Evolutionary conservation across 92 coral and sea anemone genomes (phyloP).

Genomic region (Porites lobata): DNA sequence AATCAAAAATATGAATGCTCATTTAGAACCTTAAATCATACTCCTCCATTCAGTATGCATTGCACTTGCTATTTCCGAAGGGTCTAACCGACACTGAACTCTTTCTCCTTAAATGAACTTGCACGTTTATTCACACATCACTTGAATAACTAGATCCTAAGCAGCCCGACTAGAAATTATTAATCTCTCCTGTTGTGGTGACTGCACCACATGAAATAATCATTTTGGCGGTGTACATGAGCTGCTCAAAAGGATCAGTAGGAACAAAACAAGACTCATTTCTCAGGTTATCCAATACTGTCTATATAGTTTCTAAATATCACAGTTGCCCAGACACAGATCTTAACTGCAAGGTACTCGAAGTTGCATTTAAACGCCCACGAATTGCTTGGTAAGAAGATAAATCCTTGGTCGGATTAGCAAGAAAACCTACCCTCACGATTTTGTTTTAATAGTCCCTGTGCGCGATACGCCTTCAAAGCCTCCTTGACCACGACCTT

Average conservation of each 20-base stretch:
- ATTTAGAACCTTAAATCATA: too few relatives aligned
- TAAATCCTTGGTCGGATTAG: conserved; percentile 11
- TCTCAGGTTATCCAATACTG: neutral
- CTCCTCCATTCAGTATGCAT: too few relatives aligned
- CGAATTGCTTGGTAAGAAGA: neutral
- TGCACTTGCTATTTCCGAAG: too few relatives aligned
- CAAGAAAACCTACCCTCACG: conserved; percentile 4
- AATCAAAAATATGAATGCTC: too few relatives aligned
- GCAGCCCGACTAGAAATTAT: too few relatives aligned
- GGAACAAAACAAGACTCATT: neutral
- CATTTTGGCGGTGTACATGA: too few relatives aligned
- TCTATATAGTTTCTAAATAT: neutral
- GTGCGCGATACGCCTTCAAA: conserved; percentile 8
- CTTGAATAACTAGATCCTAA: too few relatives aligned
- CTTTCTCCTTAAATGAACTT: neutral
- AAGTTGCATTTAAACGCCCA: neutral
- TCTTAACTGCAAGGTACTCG: neutral
- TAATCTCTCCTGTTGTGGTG: too few relatives aligned
- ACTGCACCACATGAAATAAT: too few relatives aligned
- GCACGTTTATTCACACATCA: neutral
- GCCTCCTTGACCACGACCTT: conserved; percentile 40
- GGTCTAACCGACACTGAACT: too few relatives aligned
- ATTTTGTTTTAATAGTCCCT: neutral
- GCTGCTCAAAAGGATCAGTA: too few relatives aligned
- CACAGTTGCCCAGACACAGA: neutral